Conservation (phyloP, 2,888 invertebrate species). For the Myathropa florea region DNA sequence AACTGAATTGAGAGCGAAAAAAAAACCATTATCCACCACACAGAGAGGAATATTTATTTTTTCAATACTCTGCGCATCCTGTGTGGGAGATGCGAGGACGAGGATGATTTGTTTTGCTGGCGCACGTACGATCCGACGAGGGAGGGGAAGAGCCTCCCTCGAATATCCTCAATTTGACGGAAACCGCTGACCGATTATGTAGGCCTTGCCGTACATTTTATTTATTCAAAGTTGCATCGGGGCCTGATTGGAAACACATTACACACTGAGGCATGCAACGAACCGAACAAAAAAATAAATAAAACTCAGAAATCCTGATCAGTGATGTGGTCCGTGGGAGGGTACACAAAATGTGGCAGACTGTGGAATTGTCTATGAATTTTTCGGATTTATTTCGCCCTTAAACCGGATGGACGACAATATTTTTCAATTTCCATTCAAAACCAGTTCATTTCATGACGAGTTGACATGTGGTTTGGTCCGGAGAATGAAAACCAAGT, state of each 20-base stretch:
- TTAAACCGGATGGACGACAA: not conserved
- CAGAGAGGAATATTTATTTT: not conserved
- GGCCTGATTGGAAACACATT: constrained; percentile 28
- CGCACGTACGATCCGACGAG: not conserved
- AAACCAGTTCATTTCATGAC: not conserved
- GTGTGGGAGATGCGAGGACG: not conserved
- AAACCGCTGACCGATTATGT: constrained; percentile 22
- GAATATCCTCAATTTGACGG: constrained; percentile 45
- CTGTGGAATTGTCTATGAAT: not conserved
- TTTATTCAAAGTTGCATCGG: constrained; percentile 38
- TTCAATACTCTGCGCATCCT: not conserved
- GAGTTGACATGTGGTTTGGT: not conserved
- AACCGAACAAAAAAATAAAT: not conserved
- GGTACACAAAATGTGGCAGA: not conserved
- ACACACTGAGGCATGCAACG: not conserved
- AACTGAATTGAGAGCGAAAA: constrained; percentile 20
- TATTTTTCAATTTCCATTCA: not conserved
- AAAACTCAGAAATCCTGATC: not conserved
- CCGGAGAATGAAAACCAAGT: not conserved
- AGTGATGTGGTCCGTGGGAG: not conserved
- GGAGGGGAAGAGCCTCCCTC: not conserved
- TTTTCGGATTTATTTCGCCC: not conserved
- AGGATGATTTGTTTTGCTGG: constrained; percentile 16
- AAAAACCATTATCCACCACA: not conserved
- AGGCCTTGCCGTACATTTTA: constrained; percentile 10